Percentiles rank a stretch among this genome's conserved stretches.
Conservation (phyloP, 1,140 invertebrate genomes). For the Belonocnema kinseyi region DNA sequence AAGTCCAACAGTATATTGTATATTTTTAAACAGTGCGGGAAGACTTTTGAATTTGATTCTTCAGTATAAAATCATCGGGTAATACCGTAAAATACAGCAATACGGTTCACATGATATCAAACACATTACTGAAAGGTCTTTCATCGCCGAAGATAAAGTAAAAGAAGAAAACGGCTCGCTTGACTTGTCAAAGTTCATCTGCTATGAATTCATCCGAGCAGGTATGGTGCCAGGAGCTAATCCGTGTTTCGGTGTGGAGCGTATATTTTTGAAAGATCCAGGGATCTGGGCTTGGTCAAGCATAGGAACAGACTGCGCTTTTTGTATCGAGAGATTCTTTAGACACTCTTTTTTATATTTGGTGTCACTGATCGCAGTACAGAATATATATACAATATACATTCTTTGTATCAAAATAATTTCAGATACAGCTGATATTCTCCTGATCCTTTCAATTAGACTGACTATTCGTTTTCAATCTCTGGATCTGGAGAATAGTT, state of each 20-base stretch:
- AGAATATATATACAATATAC: too few species aligned
- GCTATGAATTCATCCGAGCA: slow-evolving; percentile 36
- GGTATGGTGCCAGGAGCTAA: slow-evolving; percentile 48
- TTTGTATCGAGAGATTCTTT: slow-evolving; percentile 31
- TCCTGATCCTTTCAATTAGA: too few species aligned
- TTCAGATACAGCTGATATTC: too few species aligned
- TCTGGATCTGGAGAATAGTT: too few species aligned
- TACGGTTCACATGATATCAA: neutral
- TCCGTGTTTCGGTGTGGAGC: slow-evolving; percentile 46
- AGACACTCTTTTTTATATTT: neutral
- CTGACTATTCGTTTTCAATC: too few species aligned
- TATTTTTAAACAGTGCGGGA: too few species aligned
- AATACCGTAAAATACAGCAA: too few species aligned
- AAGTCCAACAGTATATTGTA: too few species aligned
- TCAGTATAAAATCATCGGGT: too few species aligned
- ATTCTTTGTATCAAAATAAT: too few species aligned
- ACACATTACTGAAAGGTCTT: neutral
- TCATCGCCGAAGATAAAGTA: neutral
- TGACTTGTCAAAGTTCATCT: slow-evolving; percentile 20
- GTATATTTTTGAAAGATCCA: slow-evolving; percentile 42
- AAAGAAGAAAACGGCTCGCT: slow-evolving; percentile 8
- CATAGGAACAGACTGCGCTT: neutral
- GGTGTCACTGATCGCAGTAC: neutral
- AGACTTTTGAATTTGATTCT: too few species aligned
- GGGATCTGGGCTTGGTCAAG: slow-evolving; percentile 34